phyloP scores from a whole-genome alignment of 2,888 invertebrate genomes.

The Sphaeridia pumilis region DNA sequence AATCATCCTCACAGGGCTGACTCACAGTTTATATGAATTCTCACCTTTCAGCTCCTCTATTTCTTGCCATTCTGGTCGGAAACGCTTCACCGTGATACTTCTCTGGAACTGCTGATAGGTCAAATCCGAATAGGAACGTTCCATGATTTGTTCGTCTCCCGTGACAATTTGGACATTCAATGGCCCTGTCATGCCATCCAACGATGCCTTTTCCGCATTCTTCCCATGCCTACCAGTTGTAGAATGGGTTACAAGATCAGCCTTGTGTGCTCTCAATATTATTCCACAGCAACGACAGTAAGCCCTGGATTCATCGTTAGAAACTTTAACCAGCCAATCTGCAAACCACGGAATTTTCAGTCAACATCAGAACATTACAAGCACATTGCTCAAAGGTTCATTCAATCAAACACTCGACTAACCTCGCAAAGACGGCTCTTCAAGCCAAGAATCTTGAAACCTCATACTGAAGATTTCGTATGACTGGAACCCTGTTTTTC shows the following conservation, averaged over 20 bases:
- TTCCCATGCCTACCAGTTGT: slow-evolving; percentile 24
- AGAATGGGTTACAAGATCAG: slow-evolving; percentile 24
- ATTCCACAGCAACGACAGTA: slow-evolving; percentile 30
- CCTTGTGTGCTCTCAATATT: slow-evolving; percentile 26
- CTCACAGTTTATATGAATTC: background rate
- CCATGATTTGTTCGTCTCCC: slow-evolving; percentile 11
- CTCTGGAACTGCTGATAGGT: background rate
- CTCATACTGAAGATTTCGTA: too few species aligned
- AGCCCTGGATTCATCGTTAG: slow-evolving; percentile 26
- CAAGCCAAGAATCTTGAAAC: slow-evolving; percentile 24
- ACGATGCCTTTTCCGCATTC: slow-evolving; percentile 19
- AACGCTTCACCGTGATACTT: slow-evolving; percentile 17
- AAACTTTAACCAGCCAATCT: slow-evolving; percentile 32
- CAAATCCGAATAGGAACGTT: background rate
- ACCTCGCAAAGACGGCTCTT: slow-evolving; percentile 22
- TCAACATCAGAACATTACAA: background rate
- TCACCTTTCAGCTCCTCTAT: slow-evolving; percentile 27
- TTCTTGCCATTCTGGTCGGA: slow-evolving; percentile 28
- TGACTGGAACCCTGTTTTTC: too few species aligned
- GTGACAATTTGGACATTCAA: slow-evolving; percentile 27
- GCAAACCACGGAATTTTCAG: background rate
- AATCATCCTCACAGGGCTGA: background rate
- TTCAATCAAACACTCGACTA: background rate
- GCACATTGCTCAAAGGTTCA: background rate
- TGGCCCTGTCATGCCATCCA: slow-evolving; percentile 20